Evolutionary conservation across 2,113 vertebrate species (phyloP).

Genomic region (Trogon surrucura): DNA sequence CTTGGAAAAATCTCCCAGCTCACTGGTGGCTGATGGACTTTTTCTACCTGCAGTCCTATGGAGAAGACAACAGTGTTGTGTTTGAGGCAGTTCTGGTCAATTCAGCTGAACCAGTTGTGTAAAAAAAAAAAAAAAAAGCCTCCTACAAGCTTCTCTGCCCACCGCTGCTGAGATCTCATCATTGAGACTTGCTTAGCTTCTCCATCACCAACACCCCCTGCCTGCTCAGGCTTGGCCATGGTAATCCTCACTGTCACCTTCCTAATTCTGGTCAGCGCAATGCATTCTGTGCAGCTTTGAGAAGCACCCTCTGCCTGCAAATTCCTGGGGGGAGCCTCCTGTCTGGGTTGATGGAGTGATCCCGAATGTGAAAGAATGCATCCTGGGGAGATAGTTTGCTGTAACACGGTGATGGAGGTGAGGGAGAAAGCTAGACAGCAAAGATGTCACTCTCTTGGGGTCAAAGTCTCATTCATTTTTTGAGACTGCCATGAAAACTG

Average conservation of each 20-base stretch:
- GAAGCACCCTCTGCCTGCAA: background rate
- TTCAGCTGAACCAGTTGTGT: background rate
- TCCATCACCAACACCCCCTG: background rate
- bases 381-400: background rate
- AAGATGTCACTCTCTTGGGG: fast-evolving
- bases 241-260: background rate
- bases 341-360: background rate
- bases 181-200: background rate
- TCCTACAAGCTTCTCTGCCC: background rate
- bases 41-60: background rate
- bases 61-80: fast-evolving
- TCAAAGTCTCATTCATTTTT: background rate
- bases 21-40: background rate
- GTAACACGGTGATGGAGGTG: fast-evolving
- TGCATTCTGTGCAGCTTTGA: fast-evolving
- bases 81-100: background rate
- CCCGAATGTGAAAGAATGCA: background rate
- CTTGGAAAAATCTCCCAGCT: background rate
- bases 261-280: background rate
- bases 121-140: background rate
- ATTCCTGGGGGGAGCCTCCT: background rate
- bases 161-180: background rate
- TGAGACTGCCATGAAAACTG: background rate
- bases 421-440: background rate
- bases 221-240: background rate